Base-by-base conservation (phyloP, 2,797 vertebrate species). In the Haliaeetus vocifer region DNA sequence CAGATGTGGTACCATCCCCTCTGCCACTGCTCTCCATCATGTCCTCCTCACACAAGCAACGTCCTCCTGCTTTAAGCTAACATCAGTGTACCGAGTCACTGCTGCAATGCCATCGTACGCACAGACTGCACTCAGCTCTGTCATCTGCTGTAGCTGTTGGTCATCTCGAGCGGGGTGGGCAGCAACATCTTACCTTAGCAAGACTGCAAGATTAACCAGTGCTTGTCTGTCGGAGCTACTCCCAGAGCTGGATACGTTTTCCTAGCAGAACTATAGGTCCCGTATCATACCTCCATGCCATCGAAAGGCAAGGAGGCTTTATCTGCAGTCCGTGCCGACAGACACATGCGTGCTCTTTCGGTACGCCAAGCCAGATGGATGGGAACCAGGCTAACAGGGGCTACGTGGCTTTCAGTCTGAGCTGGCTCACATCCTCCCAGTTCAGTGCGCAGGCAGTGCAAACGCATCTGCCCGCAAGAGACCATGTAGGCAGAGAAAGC, bases 331-430 rank as follows among this genome's bases (percentile, higher is more conserved):
- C 70, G 28, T 53, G 65, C 42, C 0, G 2, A 28, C 38, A 67
- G 72, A 71, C 44, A 38, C 2, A 2, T 1, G 33, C 1, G 0
- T 6, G 11, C 15, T 45, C 18, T 72, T 52, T 71, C 0, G 0
- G 42, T 13, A 8, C 7, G 0, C 28, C n/a, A 21, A 84, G 66
- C 50, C 56, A 88, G 76, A 86, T 84, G 95, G 56, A 81, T 2
- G 10, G 53, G 52, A 90, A 31, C 58, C 88, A 79, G 50, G 33
- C 53, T 35, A 10, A 15, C 58, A 6, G 5, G 7, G 29, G 53
- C 73, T 33, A 1, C 2, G 16, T 66, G 88, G 37, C 55, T 93
- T 82, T 88, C 76, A 44, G 73, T 37, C 70, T 79, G 92, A 40
- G 44, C 52, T 94, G 83, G 40, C 73, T 84, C 17, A 0, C 6